Base-by-base conservation (phyloP, 92 coral and sea anemone species). In the Scolanthus callimorphus region DNA sequence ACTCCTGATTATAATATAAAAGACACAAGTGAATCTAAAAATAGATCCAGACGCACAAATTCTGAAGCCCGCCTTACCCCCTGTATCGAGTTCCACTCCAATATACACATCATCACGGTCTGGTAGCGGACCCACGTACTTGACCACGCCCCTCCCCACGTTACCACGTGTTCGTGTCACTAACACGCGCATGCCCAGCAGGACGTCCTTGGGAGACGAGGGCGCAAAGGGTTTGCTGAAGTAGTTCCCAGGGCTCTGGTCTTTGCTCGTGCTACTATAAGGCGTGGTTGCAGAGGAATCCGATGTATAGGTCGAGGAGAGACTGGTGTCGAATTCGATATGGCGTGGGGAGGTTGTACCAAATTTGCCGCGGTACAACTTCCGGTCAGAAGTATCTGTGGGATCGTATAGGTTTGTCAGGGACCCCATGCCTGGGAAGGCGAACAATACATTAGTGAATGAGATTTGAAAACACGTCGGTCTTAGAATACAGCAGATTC, bases 121-220 rank as follows among this genome's bases (percentile, higher is more conserved):
- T 22, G 91, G 89, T 26, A 91, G 51, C 17, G 27, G 31, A 3
- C 97, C 97, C 10, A 87, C 71, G 73, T 75, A 91, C 68, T 50
- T 78, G 4, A 91, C 97, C 10, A 62, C 54, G 15, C 97, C 97
- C 9, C 89, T 77, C 21, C 84, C 85, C 26, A 77, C 62, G 49
- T 67, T 75, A 17, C 97, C 97, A 37, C 96, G 39, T 10, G 90
- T 41, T 62, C 97, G 71, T 6, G 70, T 83, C 12, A 87, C 97
- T 69, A 91, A 53, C 6, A 87, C 96, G 24, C 76, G 73, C 88
- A 83, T 86, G 21, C 97, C 97, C 10, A 75, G 20, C 52, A 67
- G 78, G 51, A 91, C 65, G 23, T 91, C 96, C 0, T 43, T 17
- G 11, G 85, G 41, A 15, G 79, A 51, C 2, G 11, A 20, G 2